A percentile compares a stretch with the other conserved stretches of the same genome.
These are phyloP conservation scores for Capitella teleta DNA, from an alignment of 1,140 invertebrate genomes.

Conservation along the genomic window DNA sequence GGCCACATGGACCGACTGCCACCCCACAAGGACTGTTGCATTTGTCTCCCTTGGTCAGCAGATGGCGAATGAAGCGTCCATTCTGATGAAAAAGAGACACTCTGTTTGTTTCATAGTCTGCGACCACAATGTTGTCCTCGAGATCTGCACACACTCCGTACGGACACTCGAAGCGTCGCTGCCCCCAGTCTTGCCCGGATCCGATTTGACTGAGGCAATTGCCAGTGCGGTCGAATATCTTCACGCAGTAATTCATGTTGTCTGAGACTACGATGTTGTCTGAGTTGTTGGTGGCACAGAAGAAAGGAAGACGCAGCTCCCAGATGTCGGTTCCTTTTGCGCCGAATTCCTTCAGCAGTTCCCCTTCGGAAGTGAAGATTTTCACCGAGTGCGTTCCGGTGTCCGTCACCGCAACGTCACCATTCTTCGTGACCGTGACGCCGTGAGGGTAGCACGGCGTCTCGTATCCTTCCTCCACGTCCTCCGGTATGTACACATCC, in stretches of 20 bases:
- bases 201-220: not conserved
- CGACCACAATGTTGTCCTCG: not conserved
- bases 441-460: not conserved
- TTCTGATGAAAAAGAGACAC: not conserved
- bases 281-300: not conserved
- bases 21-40: not conserved
- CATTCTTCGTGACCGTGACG: not conserved
- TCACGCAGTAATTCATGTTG: slow-evolving; percentile 11
- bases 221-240: slow-evolving; percentile 2
- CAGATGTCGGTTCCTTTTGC: slow-evolving; percentile 1
- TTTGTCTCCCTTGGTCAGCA: not conserved
- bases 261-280: slow-evolving; percentile 7
- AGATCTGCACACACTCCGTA: slow-evolving; percentile 4
- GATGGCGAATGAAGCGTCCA: not conserved
- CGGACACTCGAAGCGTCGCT: slow-evolving; percentile 5
- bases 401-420: slow-evolving; percentile 3
- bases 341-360: not conserved
- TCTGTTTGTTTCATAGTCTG: not conserved
- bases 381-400: not conserved
- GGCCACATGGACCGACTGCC: slow-evolving; percentile 1
- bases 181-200: not conserved
- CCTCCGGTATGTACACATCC: not conserved
- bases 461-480: no score
- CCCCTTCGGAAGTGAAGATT: not conserved
- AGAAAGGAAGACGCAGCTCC: slow-evolving; percentile 8